A percentile compares a stretch with the other conserved stretches of the same genome.
Evolutionary conservation across 2,113 vertebrate genomes (phyloP).

Genomic region (Todiramphus saurophagus): DNA sequence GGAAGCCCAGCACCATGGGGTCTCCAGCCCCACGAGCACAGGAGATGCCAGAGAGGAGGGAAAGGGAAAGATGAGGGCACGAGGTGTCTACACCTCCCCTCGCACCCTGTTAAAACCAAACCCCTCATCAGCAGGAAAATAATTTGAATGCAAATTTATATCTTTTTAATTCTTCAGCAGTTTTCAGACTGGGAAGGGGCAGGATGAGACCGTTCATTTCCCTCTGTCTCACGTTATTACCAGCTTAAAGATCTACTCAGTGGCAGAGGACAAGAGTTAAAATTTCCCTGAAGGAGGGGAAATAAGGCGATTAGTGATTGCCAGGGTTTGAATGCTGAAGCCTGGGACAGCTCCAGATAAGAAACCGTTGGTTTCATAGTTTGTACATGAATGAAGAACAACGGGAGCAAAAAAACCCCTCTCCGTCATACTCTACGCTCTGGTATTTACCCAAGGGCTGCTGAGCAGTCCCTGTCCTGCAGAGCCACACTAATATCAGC

Average conservation of each 20-base stretch:
- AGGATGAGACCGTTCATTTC: background rate
- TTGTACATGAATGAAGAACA: background rate
- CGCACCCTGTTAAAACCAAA: fast-evolving
- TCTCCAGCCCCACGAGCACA: background rate
- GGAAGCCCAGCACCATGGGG: fast-evolving
- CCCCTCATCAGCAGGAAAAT: background rate
- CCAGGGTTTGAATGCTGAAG: background rate
- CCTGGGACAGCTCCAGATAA: background rate
- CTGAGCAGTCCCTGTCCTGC: background rate
- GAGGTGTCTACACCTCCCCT: fast-evolving
- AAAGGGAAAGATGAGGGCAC: background rate
- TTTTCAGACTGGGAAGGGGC: background rate
- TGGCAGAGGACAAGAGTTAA: background rate
- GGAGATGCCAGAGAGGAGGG: fast-evolving
- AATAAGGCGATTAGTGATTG: background rate
- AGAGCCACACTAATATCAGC: fast-evolving
- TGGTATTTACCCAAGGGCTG: background rate
- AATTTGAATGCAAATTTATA: background rate
- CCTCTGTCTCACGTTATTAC: background rate
- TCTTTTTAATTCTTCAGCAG: background rate
- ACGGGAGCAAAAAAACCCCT: background rate
- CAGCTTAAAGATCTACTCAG: background rate
- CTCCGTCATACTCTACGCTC: fast-evolving
- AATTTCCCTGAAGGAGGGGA: background rate
- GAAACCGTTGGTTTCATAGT: background rate